These are phyloP conservation scores for Drosophila sechellia DNA, from an alignment of 1,140 invertebrate genomes.

Conservation along the genomic window DNA sequence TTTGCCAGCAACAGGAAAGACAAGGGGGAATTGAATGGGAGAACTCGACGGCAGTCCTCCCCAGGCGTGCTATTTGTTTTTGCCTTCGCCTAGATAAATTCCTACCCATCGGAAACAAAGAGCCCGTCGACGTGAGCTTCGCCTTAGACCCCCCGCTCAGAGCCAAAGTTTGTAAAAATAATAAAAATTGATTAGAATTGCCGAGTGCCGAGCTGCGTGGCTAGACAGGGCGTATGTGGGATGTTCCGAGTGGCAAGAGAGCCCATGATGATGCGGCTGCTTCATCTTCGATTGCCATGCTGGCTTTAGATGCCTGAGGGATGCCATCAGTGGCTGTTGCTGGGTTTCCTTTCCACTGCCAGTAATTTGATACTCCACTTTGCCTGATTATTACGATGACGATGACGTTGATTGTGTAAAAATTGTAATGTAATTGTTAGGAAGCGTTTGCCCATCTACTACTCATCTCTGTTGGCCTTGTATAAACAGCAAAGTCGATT, in stretches of 20 bases:
- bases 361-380: slow-evolving; percentile 82
- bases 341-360: slow-evolving; percentile 27
- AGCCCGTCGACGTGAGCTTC: slow-evolving; percentile 40
- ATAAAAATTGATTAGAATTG: slow-evolving; percentile 85
- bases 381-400: slow-evolving; percentile 79
- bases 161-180: slow-evolving; percentile 82
- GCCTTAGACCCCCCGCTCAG: slow-evolving; percentile 15
- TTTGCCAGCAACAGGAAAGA: slow-evolving; percentile 60
- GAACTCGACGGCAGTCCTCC: slow-evolving; percentile 53
- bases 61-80: slow-evolving; percentile 74
- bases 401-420: slow-evolving; percentile 81
- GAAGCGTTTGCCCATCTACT: slow-evolving; percentile 37
- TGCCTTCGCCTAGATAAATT: slow-evolving; percentile 72
- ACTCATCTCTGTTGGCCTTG: slow-evolving; percentile 10
- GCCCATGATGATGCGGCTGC: slow-evolving; percentile 45
- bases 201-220: slow-evolving; percentile 40
- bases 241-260: slow-evolving; percentile 19
- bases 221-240: slow-evolving; percentile 61
- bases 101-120: slow-evolving; percentile 66
- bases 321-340: slow-evolving; percentile 27
- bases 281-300: slow-evolving; percentile 69
- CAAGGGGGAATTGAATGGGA: slow-evolving; percentile 7
- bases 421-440: slow-evolving; percentile 80
- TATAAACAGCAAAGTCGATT: slow-evolving; percentile 56
- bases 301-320: slow-evolving; percentile 41